These are phyloP conservation scores for Chaetophractus vellerosus DNA, from an alignment of 2,797 vertebrate species.

Conservation along the genomic window DNA sequence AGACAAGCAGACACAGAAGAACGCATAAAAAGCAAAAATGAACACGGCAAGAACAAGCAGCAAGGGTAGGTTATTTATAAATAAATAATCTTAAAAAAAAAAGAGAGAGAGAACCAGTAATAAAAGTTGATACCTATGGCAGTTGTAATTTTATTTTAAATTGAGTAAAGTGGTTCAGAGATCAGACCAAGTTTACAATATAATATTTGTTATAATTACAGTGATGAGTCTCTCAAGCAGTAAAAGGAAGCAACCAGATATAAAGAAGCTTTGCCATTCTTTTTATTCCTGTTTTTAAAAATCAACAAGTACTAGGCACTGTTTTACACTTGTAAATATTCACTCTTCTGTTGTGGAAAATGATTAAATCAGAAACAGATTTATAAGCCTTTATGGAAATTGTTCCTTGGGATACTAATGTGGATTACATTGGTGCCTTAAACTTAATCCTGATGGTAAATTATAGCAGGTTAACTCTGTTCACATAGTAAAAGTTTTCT, in stretches of 20 bases:
- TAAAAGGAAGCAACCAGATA: slow-evolving; percentile 68
- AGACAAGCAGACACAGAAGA: too few species aligned
- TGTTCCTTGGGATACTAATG: slow-evolving; percentile 76
- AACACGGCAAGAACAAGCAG: too few species aligned
- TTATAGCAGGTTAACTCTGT: slow-evolving; percentile 79
- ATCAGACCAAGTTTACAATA: slow-evolving; percentile 71
- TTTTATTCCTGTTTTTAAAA: slow-evolving; percentile 49
- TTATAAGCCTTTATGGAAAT: slow-evolving; percentile 57
- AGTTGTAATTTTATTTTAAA: slow-evolving; percentile 85
- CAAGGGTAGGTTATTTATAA: too few species aligned
- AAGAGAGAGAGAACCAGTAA: slow-evolving; percentile 64
- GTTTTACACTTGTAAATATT: slow-evolving; percentile 58
- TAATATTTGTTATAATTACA: slow-evolving; percentile 70
- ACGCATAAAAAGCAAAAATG: too few species aligned
- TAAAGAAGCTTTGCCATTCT: slow-evolving; percentile 42
- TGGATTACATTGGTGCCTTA: slow-evolving; percentile 83
- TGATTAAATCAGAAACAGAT: slow-evolving; percentile 70
- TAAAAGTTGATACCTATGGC: slow-evolving; percentile 75
- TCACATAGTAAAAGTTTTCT: slow-evolving; percentile 80
- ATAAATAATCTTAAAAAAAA: too few species aligned
- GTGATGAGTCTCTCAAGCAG: slow-evolving; percentile 45
- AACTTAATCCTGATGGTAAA: slow-evolving; percentile 81
- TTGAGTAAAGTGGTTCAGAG: slow-evolving; percentile 76
- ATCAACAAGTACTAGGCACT: slow-evolving; percentile 23
- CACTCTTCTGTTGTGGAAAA: slow-evolving; percentile 11